Percentiles rank a stretch among this genome's conserved stretches.
Evolutionary conservation across 2,113 vertebrate species (phyloP).

Genomic region (Tichodroma muraria): DNA sequence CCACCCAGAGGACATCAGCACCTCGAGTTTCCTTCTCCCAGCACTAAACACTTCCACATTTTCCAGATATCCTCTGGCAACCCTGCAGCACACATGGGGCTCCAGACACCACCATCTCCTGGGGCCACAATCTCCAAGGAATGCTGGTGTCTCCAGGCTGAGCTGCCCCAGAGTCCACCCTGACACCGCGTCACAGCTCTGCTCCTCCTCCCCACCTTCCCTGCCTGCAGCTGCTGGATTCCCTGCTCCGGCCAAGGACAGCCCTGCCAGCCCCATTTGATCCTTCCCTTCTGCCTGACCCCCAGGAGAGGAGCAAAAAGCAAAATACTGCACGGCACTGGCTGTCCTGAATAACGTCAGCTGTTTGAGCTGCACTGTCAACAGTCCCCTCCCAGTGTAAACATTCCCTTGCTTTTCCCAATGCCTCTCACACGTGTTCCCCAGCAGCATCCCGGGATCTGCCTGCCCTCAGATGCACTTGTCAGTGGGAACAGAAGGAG

Average conservation of each 20-base stretch:
- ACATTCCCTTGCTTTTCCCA: not conserved
- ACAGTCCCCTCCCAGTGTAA: constrained; percentile 32
- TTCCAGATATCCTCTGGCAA: not conserved
- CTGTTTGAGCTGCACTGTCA: not conserved
- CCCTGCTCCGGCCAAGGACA: not conserved
- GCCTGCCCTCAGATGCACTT: constrained; percentile 22
- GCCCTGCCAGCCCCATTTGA: not conserved
- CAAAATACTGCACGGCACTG: not conserved
- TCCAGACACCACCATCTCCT: not conserved
- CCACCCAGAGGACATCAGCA: not conserved
- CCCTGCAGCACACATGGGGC: not conserved
- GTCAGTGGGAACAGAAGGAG: not conserved
- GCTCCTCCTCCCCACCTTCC: not conserved
- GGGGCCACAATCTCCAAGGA: not conserved
- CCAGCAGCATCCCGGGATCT: not conserved
- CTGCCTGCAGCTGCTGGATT: not conserved
- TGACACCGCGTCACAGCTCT: not conserved
- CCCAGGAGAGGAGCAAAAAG: not conserved
- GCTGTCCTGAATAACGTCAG: not conserved
- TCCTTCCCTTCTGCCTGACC: not conserved
- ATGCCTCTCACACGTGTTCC: not conserved
- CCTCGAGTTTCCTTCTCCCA: not conserved
- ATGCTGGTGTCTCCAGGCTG: not conserved
- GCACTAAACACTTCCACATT: not conserved
- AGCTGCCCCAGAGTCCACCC: not conserved